Percentiles rank a stretch among this genome's conserved stretches.
phyloP scores from a whole-genome alignment of 2,113 vertebrate genomes.

The Condylura cristata region DNA sequence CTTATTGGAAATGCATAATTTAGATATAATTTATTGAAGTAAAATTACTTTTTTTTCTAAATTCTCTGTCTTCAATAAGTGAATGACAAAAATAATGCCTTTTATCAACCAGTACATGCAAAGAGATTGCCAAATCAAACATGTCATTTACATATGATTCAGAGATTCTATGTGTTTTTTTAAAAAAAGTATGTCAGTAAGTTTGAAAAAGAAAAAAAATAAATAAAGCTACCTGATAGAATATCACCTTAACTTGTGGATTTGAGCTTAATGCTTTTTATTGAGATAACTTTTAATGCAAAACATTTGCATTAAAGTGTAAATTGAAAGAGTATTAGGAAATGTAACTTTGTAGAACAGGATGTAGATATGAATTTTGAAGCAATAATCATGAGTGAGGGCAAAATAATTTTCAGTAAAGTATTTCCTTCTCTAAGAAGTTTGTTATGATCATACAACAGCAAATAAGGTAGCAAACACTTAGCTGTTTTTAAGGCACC shows the following conservation, averaged over 20 bases:
- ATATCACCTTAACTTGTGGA: background rate
- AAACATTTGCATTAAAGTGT: background rate
- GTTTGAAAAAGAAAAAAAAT: background rate
- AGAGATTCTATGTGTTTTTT: background rate
- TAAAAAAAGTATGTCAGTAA: background rate
- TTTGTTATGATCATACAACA: conserved; percentile 10
- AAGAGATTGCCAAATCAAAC: background rate
- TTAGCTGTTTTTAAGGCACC: background rate
- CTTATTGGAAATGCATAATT: background rate
- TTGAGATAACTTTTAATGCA: background rate
- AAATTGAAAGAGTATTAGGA: background rate
- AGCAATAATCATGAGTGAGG: conserved; percentile 47
- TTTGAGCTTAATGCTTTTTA: background rate
- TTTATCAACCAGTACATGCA: background rate
- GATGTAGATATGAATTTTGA: conserved; percentile 34
- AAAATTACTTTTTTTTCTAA: conserved; percentile 30
- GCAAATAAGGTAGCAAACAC: conserved; percentile 19
- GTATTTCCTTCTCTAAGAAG: conserved; percentile 53
- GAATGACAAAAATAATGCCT: background rate
- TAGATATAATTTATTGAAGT: background rate
- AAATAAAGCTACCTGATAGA: background rate
- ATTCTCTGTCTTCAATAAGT: background rate
- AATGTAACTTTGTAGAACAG: conserved; percentile 43
- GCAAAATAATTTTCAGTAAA: conserved; percentile 60
- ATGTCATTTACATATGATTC: background rate